Evolutionary conservation across 2,888 invertebrate genomes (phyloP).

Genomic region (Anthrax anthrax): DNA sequence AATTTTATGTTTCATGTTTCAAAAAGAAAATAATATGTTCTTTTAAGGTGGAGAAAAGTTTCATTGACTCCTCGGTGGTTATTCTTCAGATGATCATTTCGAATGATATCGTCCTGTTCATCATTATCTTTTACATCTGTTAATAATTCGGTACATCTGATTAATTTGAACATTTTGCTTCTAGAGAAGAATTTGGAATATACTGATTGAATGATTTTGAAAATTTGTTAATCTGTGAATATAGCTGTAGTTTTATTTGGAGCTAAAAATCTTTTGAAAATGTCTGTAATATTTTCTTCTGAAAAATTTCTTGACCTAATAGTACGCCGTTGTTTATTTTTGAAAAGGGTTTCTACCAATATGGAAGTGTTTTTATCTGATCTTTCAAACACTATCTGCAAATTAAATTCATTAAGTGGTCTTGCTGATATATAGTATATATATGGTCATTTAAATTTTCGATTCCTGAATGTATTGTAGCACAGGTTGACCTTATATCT

Average conservation of each 20-base stretch:
- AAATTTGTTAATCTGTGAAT: conserved; percentile 3
- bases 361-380: no score
- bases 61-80: conserved; percentile 1
- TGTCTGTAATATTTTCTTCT: no score
- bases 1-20: not conserved
- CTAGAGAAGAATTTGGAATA: conserved; percentile 4
- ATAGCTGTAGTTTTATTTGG: conserved; percentile 5
- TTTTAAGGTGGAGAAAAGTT: not conserved
- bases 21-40: not conserved
- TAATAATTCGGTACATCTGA: not conserved
- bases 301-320: no score
- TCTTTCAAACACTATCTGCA: no score
- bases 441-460: no score
- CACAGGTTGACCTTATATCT: no score
- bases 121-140: not conserved
- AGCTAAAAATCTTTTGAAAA: conserved; percentile 2
- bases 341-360: no score
- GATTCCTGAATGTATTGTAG: no score
- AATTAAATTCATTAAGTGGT: no score
- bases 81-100: not conserved
- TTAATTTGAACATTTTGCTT: conserved; percentile 3
- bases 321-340: no score
- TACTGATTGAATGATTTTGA: conserved; percentile 6
- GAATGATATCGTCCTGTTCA: not conserved
- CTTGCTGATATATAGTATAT: no score